Evolutionary conservation across 92 coral and sea anemone genomes (phyloP).

Genomic region (Parazoanthus swiftii): DNA sequence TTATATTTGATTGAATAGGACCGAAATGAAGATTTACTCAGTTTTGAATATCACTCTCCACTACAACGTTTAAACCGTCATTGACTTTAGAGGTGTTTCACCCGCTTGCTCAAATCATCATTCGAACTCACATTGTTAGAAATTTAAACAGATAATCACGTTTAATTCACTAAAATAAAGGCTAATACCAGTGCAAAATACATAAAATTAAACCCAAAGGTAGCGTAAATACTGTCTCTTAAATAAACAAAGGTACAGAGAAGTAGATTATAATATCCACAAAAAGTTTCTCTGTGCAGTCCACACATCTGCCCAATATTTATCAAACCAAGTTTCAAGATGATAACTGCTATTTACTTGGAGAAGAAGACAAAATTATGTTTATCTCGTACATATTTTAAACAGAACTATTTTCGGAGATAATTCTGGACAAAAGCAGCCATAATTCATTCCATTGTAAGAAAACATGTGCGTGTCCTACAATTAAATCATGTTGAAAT

Average conservation of each 20-base stretch:
- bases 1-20: neutral
- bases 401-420: neutral
- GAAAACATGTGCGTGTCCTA: conserved; percentile 9
- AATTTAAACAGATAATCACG: too few species aligned
- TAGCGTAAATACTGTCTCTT: neutral
- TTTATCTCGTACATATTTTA: conserved; percentile 2
- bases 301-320: neutral
- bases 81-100: neutral
- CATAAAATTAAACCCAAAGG: neutral
- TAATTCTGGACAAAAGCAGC: conserved; percentile 7
- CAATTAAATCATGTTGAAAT: neutral
- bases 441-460: conserved; percentile 29
- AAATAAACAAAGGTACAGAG: neutral
- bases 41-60: neutral
- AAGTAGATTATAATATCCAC: neutral
- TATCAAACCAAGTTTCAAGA: neutral
- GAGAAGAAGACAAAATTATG: neutral
- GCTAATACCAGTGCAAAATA: too few species aligned
- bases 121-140: neutral
- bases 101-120: neutral
- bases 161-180: too few species aligned
- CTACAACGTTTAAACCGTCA: neutral
- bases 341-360: neutral
- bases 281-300: neutral
- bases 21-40: neutral